Percentiles rank a stretch among this genome's conserved stretches.
phyloP scores from a whole-genome alignment of 2,113 vertebrate genomes.

The Cyphomyrus discorhynchus region DNA sequence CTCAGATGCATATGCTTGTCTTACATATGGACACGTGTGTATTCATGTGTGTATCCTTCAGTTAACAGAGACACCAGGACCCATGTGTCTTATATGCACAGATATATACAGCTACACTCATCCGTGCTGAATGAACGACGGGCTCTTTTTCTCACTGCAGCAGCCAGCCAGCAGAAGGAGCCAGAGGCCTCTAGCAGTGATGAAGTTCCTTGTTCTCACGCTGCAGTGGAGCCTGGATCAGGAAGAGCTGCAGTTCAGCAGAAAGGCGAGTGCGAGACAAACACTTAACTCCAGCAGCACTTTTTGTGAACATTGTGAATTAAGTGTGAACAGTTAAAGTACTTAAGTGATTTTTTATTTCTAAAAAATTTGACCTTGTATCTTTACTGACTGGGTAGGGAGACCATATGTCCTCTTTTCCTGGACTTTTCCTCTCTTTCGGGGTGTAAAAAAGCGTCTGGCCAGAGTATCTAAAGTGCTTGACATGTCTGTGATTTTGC shows the following conservation, averaged over 20 bases:
- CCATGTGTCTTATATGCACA: background rate
- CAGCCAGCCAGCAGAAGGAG: background rate
- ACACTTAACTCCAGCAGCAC: background rate
- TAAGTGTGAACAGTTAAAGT: background rate
- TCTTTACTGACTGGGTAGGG: background rate
- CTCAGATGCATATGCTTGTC: constrained; percentile 11
- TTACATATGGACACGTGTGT: background rate
- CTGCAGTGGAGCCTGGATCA: background rate
- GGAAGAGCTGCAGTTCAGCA: background rate
- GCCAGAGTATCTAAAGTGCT: background rate
- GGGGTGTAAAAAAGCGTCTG: background rate
- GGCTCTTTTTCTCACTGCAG: background rate
- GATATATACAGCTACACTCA: background rate
- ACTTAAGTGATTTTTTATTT: background rate
- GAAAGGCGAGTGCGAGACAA: background rate
- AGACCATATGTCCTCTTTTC: background rate
- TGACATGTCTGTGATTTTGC: background rate
- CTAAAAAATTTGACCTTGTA: background rate
- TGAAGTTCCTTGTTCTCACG: background rate
- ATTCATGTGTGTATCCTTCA: constrained; percentile 7
- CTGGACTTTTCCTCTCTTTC: background rate
- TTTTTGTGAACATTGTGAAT: background rate
- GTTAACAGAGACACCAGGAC: constrained; percentile 17
- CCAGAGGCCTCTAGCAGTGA: background rate
- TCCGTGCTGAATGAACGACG: background rate